Conservation (phyloP, 2,888 invertebrate species). For the Protonemura montana region DNA sequence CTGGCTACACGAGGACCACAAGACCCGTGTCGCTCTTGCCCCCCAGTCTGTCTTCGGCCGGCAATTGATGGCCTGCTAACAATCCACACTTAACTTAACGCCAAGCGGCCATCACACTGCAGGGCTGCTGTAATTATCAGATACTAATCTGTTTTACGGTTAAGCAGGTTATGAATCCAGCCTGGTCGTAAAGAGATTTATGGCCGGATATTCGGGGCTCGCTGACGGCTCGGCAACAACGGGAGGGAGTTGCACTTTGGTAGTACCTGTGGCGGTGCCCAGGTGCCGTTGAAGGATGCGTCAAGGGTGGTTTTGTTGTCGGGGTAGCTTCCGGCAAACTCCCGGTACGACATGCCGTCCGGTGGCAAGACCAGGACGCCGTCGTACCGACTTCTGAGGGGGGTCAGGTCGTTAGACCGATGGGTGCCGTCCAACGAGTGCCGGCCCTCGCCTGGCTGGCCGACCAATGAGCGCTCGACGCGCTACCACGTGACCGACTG, state of each 20-base stretch:
- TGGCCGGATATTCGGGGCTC: conserved; percentile 22
- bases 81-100: not conserved
- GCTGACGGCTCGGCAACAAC: not conserved
- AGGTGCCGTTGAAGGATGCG: not conserved
- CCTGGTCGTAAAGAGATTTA: not conserved
- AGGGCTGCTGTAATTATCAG: conserved; percentile 17
- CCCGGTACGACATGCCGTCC: too few species aligned
- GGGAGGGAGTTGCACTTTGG: not conserved
- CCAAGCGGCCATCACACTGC: not conserved
- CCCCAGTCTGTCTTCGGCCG: not conserved
- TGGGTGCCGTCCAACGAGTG: too few species aligned
- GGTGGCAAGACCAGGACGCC: too few species aligned
- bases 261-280: not conserved
- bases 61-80: too few species aligned
- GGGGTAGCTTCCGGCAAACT: too few species aligned
- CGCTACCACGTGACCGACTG: conserved; percentile 44
- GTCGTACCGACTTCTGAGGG: too few species aligned
- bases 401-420: too few species aligned
- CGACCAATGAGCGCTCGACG: conserved; percentile 43
- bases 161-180: conserved; percentile 18
- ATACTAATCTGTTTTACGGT: conserved; percentile 28
- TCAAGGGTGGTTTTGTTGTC: too few species aligned
- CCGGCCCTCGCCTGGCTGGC: not conserved
- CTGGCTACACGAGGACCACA: too few species aligned
- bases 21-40: too few species aligned